A percentile compares a stretch with the other conserved stretches of the same genome.
These are phyloP conservation scores for Yponomeuta evonymella DNA, from an alignment of 2,888 invertebrate genomes.

Conservation along the genomic window DNA sequence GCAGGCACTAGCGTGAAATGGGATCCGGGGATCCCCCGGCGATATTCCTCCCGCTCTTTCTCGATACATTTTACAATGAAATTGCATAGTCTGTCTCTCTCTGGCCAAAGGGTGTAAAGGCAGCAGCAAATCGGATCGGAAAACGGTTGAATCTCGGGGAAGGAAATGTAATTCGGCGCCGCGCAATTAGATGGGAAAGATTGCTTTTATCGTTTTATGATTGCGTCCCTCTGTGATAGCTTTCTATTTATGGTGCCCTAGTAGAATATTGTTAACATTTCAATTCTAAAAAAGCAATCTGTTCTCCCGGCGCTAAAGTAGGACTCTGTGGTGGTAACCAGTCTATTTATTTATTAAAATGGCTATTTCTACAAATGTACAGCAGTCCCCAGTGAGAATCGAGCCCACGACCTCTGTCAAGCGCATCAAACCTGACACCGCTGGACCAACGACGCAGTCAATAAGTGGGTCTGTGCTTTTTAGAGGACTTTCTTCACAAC, in stretches of 20 bases:
- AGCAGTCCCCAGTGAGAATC: too few relatives aligned
- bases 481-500: too few relatives aligned
- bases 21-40: not conserved
- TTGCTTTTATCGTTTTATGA: not conserved
- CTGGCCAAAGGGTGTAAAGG: not conserved
- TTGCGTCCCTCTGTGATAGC: not conserved
- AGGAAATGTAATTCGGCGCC: not conserved
- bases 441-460: too few relatives aligned
- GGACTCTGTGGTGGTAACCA: too few relatives aligned
- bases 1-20: conserved; percentile 5
- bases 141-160: not conserved
- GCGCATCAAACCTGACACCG: too few relatives aligned
- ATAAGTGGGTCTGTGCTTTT: too few relatives aligned
- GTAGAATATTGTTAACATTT: not conserved
- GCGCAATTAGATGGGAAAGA: conserved; percentile 1
- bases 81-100: not conserved
- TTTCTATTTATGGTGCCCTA: not conserved
- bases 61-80: not conserved
- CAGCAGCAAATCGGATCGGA: not conserved
- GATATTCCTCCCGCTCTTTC: not conserved
- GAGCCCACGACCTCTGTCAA: too few relatives aligned
- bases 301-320: too few relatives aligned
- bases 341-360: too few relatives aligned
- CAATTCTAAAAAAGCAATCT: not conserved
- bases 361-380: too few relatives aligned